These are phyloP conservation scores for Centruroides sculpturatus DNA, from an alignment of 1,140 invertebrate species.

Conservation along the genomic window DNA sequence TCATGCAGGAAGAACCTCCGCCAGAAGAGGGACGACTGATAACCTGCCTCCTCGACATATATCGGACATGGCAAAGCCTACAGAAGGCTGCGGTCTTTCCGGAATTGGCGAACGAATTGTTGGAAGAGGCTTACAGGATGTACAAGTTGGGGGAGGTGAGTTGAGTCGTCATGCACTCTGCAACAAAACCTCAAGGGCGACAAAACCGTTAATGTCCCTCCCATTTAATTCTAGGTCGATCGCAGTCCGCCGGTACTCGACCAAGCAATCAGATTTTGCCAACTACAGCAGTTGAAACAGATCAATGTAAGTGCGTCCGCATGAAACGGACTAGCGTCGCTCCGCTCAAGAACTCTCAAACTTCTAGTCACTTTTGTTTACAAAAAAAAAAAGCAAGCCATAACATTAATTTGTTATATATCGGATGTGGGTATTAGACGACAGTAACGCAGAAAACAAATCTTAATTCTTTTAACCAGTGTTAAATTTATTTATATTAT, in stretches of 20 bases:
- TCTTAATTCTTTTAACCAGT: no score
- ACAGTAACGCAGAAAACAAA: no score
- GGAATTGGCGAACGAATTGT: slow-evolving; percentile 13
- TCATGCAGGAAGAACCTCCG: slow-evolving; percentile 10
- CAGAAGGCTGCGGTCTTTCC: slow-evolving; percentile 2
- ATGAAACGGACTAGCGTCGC: no score
- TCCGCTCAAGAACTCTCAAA: no score
- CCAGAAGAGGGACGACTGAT: slow-evolving; percentile 13
- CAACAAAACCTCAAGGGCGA: background rate
- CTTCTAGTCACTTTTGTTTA: no score
- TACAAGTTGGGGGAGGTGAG: slow-evolving; percentile 15
- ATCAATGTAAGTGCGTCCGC: no score
- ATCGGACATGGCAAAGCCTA: slow-evolving; percentile 10
- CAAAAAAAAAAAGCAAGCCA: no score
- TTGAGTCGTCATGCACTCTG: background rate
- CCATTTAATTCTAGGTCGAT: slow-evolving; percentile 9
- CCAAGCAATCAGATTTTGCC: slow-evolving; percentile 22
- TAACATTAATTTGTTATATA: no score
- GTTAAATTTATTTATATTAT: no score
- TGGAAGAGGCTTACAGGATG: slow-evolving; percentile 17
- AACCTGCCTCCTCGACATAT: slow-evolving; percentile 15
- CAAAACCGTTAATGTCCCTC: background rate
- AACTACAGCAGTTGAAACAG: slow-evolving; percentile 7
- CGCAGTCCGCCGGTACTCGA: slow-evolving; percentile 18
- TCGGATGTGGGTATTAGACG: no score